Base-by-base conservation (phyloP, 2,113 vertebrate species). In the Lepidothrix coronata region DNA sequence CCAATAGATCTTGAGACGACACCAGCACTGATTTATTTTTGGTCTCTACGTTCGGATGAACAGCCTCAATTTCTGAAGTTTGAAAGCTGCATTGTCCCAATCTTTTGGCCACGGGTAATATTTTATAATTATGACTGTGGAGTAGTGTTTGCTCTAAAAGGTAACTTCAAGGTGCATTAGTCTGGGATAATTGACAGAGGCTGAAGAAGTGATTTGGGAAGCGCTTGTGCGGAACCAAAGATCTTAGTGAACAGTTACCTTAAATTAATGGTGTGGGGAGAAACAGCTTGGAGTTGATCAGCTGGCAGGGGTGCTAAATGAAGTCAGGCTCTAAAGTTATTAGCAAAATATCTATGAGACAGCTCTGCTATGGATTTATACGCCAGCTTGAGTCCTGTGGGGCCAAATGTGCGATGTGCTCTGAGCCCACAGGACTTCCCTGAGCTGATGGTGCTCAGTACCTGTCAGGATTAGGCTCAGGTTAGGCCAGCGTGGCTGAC, bases 281-380 rank as follows among this genome's bases (percentile, higher is more conserved):
- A 61, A 95, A 73, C 85, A 85, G 87, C 86, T 86, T 63, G 81
- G 67, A 14, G 65, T 81, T 93, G 62, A 97, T 97, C 95, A 70
- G 94, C 91, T 93, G 89, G 62, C 7, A 22, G 25, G 13, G 80
- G 43, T 35, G 48, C 88, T 89, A 86, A 88, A 86, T 61, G 92
- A 86, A 89, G 85, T 54, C 77, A 19, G 89, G 94, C 91, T 94
- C 82, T 80, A 68, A 97, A 94, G 72, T 89, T 96, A 97, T 96
- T 94, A 95, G 52, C 79, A 70, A 91, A 91, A 94, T 95, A 61
- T 51, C 82, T 59, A 27, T 39, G 84, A 75, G 95, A 48, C 74
- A 70, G 88, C 18, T 13, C 73, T 93, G 79, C 79, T 68, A 9
- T 58, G 79, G 68, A 95, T 95, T 93, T 87, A 65, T 59, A 19